A percentile compares a stretch with the other conserved stretches of the same genome.
These are phyloP conservation scores for Arrhamphus sclerolepis DNA, from an alignment of 2,797 vertebrate genomes.

Conservation along the genomic window DNA sequence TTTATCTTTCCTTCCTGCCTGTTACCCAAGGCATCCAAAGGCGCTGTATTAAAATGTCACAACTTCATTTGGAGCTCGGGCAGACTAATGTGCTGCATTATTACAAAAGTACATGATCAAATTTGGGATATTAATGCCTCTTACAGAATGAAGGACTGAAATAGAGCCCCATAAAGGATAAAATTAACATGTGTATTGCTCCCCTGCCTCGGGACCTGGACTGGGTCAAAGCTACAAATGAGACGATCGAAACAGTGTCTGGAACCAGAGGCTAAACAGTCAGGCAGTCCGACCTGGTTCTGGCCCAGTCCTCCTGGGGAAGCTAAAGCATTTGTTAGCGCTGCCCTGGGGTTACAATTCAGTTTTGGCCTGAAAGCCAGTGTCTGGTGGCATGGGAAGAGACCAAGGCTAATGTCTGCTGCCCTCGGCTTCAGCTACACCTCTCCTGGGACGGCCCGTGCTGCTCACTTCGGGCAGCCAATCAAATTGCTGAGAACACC, in stretches of 20 bases:
- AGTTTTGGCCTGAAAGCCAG: conserved; percentile 39
- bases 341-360: conserved; percentile 65
- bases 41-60: conserved; percentile 65
- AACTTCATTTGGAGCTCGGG: conserved; percentile 51
- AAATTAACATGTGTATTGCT: neutral
- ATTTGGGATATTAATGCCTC: conserved; percentile 47
- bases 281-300: conserved; percentile 37
- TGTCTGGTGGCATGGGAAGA: conserved; percentile 56
- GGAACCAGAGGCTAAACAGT: conserved; percentile 47
- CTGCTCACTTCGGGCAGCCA: conserved; percentile 56
- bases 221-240: conserved; percentile 30
- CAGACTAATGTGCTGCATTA: conserved; percentile 50
- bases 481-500: conserved; percentile 46
- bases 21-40: conserved; percentile 41
- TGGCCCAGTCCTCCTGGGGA: conserved; percentile 56
- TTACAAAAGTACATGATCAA: conserved; percentile 52
- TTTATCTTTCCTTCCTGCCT: conserved; percentile 29
- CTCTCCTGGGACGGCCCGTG: conserved; percentile 55
- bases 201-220: conserved; percentile 28
- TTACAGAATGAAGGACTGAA: conserved; percentile 33
- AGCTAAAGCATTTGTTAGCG: conserved; percentile 66
- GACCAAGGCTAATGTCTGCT: conserved; percentile 50
- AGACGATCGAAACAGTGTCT: conserved; percentile 37
- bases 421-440: conserved; percentile 49
- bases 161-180: conserved; percentile 22